These are phyloP conservation scores for Micropterix aruncella DNA, from an alignment of 2,888 invertebrate species.

Conservation along the genomic window DNA sequence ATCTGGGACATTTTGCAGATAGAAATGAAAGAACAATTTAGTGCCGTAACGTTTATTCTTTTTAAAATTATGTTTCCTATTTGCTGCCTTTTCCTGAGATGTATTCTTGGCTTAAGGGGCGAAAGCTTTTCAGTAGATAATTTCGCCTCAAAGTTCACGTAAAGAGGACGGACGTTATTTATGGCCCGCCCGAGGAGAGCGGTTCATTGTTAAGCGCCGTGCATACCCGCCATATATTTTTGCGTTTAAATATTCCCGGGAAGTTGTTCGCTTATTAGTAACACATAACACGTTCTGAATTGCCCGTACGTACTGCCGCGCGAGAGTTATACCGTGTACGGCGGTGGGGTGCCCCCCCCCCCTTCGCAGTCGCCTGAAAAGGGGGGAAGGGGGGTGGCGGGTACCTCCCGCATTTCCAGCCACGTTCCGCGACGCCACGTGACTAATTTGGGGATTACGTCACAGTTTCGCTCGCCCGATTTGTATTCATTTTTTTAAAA, in stretches of 20 bases:
- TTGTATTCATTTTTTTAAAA: not conserved
- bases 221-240: not conserved
- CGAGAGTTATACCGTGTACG: not conserved
- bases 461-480: not conserved
- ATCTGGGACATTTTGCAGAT: too few relatives aligned
- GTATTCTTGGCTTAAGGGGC: not conserved
- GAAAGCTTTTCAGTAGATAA: not conserved
- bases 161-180: not conserved
- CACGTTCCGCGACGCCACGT: not conserved
- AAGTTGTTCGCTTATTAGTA: constrained; percentile 9
- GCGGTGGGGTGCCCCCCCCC: not conserved
- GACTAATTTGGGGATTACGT: not conserved
- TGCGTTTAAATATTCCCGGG: not conserved
- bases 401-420: not conserved
- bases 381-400: not conserved
- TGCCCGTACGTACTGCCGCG: constrained; percentile 4
- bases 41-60: too few relatives aligned
- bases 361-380: not conserved
- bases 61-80: too few relatives aligned
- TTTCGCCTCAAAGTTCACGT: not conserved
- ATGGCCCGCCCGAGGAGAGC: not conserved
- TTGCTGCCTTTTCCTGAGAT: too few relatives aligned
- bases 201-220: not conserved
- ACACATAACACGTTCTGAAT: constrained; percentile 14
- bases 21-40: too few relatives aligned